Base-by-base conservation (phyloP, 2,113 vertebrate species). In the Epinephelus cyanopodus region DNA sequence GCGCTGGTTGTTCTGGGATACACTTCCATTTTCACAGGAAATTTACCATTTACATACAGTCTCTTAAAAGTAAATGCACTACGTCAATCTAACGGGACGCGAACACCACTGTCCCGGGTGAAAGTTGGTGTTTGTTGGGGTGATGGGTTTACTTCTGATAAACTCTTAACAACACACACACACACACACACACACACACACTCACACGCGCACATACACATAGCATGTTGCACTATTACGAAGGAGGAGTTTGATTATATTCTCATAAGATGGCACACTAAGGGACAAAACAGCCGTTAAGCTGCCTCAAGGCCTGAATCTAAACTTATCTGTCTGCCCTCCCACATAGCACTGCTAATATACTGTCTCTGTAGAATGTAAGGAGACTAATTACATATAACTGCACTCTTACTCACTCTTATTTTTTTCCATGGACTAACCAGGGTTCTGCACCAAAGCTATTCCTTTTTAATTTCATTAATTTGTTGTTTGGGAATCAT, bases 241-340 rank as follows among this genome's bases (percentile, higher is more conserved):
- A 77, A 77, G 83, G 68, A 75, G 74, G 68, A 77, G 72, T 86
- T 84, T 88, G 83, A 89, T 85, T 89, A 82, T 77, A 37, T 45
- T 77, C 27, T 39, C 57, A 79, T 74, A 77, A 86, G 77, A 58
- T 42, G 39, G 48, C 57, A 25, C 52, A 23, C 66, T 57, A 53
- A 8, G 48, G 67, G 71, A 79, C 58, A 83, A 37, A 85, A 74
- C 77, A 66, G 74, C 70, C 67, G 77, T 80, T 79, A 80, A 74
- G 39, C 60, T 63, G 84, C 84, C 81, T 86, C 57, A 48, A 77
- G 81, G 74, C 81, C 23, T 63, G 48, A 56, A 65, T 86, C 57
- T 77, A 45, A 84, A 79, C 81, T 0, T 39, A 64, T 76, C 42
- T 18, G 64, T 86, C 75, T 70, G 75, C 42, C 73, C 73, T 80